A percentile compares a stretch with the other conserved stretches of the same genome.
Evolutionary conservation across 2,888 invertebrate genomes (phyloP).

Genomic region (Mythimna lalbum): DNA sequence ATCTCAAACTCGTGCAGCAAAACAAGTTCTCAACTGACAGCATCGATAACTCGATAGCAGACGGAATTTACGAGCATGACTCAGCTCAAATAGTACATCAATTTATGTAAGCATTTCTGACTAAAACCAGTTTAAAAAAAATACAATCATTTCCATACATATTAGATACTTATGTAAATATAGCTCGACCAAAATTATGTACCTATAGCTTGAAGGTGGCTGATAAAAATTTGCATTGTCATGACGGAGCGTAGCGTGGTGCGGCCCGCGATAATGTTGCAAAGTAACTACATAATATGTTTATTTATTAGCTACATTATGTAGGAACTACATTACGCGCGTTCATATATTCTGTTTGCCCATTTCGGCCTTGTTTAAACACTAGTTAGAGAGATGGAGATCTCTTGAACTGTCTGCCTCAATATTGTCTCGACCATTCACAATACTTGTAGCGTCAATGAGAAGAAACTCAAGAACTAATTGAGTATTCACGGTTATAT

Average conservation of each 20-base stretch:
- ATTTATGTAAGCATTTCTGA: conserved; percentile 17
- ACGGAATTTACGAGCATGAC: conserved; percentile 43
- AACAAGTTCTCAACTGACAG: conserved; percentile 12
- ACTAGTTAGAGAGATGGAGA: neutral
- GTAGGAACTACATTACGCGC: conserved; percentile 1
- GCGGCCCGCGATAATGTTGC: conserved; percentile 47
- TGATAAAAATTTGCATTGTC: conserved; percentile 66
- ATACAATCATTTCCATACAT: conserved; percentile 35
- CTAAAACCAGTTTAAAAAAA: conserved; percentile 33
- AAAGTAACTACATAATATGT: conserved; percentile 29
- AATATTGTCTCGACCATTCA: neutral
- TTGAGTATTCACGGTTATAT: neutral
- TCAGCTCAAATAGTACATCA: conserved; percentile 45
- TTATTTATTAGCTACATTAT: conserved; percentile 46
- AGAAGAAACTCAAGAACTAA: neutral
- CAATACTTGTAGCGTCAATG: conserved; percentile 1
- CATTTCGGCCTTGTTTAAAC: conserved; percentile 5
- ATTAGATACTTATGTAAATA: conserved; percentile 33
- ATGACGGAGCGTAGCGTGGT: conserved; percentile 42
- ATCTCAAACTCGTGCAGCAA: conserved; percentile 28
- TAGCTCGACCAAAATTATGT: conserved; percentile 34
- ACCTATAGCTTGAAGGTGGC: conserved; percentile 44
- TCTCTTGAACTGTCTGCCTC: neutral
- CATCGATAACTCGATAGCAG: conserved; percentile 18
- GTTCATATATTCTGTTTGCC: conserved; percentile 4